A percentile compares a stretch with the other conserved stretches of the same genome.
These are phyloP conservation scores for Zaprionus gabonicus DNA, from an alignment of 1,140 invertebrate species.

Conservation along the genomic window DNA sequence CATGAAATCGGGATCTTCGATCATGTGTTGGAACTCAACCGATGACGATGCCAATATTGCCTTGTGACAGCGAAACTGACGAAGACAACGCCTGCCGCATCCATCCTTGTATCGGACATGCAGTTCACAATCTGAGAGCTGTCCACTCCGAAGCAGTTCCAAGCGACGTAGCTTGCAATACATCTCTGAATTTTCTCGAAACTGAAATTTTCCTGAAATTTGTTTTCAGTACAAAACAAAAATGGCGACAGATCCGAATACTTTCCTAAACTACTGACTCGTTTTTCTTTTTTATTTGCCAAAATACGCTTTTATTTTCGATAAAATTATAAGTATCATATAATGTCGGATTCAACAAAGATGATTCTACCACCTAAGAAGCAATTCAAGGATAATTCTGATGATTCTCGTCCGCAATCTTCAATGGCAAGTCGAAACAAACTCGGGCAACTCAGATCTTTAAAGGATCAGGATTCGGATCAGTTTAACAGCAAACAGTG, in stretches of 20 bases:
- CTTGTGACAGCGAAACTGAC: conserved; percentile 53
- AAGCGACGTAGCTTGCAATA: conserved; percentile 63
- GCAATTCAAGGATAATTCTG: not conserved
- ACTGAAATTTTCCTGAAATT: conserved; percentile 10
- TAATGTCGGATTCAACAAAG: not conserved
- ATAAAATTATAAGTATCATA: conserved; percentile 9
- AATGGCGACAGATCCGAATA: conserved; percentile 12
- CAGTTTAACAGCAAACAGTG: conserved; percentile 24
- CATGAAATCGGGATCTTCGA: conserved; percentile 36
- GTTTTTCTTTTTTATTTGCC: not conserved
- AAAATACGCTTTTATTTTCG: not conserved
- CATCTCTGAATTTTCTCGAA: conserved; percentile 45
- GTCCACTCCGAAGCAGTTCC: conserved; percentile 52
- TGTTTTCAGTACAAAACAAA: not conserved
- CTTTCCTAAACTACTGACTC: not conserved
- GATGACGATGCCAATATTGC: conserved; percentile 57
- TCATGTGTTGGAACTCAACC: conserved; percentile 48
- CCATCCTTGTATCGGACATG: conserved; percentile 40
- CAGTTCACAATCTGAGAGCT: conserved; percentile 60
- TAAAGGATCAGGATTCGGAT: not conserved
- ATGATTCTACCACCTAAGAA: not conserved
- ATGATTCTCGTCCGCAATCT: not conserved
- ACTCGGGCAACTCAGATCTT: not conserved
- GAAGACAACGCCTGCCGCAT: conserved; percentile 7
- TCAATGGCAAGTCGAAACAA: no score